Base-by-base conservation (phyloP, 2,797 vertebrate genomes). In the Rhinoraja longicauda region DNA sequence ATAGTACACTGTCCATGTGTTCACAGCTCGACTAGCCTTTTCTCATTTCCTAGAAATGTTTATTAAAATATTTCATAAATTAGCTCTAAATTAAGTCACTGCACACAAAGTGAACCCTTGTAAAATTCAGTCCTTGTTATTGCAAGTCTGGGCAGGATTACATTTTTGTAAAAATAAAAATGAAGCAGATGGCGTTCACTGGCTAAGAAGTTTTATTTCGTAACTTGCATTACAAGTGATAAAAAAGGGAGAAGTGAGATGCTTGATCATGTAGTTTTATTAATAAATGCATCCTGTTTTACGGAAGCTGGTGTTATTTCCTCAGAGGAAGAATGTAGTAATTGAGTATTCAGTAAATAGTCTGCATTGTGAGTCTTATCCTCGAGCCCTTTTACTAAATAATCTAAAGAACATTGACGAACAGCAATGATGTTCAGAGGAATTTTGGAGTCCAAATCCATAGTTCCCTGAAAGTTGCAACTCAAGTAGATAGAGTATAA, bases 41-140 rank as follows among this genome's bases (percentile, higher is more conserved):
- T 26, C 39, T 91, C 70, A 91, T 92, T 92, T 92, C 45, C 70
- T 75, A 53, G 29, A 75, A 92, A 75, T 29, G 36, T 29, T 92
- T 75, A 75, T 92, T 92, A 92, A 75, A 53, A 92, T 92, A 92
- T 92, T 92, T 92, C 39, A 75, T 92, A 92, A 90, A 92, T 92
- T 75, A 75, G 72, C 24, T 92, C 39, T 75, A 92, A 75, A 92
- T 92, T 92, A 92, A 92, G 90, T 92, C 70, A 92, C 39, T 75
- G 26, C 45, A 64, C 67, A 91, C 88, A 91, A 91, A 91, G 88
- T 32, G 88, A 32, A 39, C 5, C 70, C 90, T 92, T n/a, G 72
- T 91, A 73, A 91, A 88, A 73, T 45, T 45, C 67, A 91, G 90
- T 91, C 67, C 39, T 91, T 73, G 36, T 73, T 45, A 91, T 67